Percentiles rank a stretch among this genome's conserved stretches.
These are phyloP conservation scores for Ganaspis brasiliensis DNA, from an alignment of 2,888 invertebrate genomes.

Conservation along the genomic window DNA sequence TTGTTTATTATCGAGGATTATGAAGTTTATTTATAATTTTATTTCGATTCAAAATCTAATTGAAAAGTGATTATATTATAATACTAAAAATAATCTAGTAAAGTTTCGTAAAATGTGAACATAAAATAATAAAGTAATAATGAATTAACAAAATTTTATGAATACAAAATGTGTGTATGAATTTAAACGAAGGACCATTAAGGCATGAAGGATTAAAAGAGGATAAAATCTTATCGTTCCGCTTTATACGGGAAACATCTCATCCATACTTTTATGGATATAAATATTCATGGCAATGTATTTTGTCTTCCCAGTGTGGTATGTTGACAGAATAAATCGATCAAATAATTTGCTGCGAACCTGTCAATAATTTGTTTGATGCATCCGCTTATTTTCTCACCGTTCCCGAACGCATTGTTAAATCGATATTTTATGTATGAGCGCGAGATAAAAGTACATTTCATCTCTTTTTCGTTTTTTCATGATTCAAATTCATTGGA, in stretches of 20 bases:
- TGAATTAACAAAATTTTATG: too few relatives aligned
- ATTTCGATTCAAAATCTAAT: too few relatives aligned
- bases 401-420: neutral
- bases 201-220: neutral
- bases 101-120: too few relatives aligned
- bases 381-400: neutral
- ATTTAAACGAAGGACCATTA: neutral
- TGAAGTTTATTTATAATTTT: too few relatives aligned
- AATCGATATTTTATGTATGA: slow-evolving; percentile 18
- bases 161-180: too few relatives aligned
- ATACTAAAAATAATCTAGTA: too few relatives aligned
- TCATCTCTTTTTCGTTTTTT: neutral
- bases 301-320: slow-evolving; percentile 1
- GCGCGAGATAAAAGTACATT: neutral
- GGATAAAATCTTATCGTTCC: neutral
- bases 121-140: too few relatives aligned
- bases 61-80: too few relatives aligned
- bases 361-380: neutral
- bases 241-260: neutral
- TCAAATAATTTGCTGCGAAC: slow-evolving; percentile 13
- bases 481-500: neutral
- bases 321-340: slow-evolving; percentile 12
- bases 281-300: slow-evolving; percentile 7
- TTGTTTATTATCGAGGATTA: too few relatives aligned
- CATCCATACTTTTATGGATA: neutral